phyloP scores from a whole-genome alignment of 1,140 invertebrate genomes.

The Pemphigus obesinymphae region DNA sequence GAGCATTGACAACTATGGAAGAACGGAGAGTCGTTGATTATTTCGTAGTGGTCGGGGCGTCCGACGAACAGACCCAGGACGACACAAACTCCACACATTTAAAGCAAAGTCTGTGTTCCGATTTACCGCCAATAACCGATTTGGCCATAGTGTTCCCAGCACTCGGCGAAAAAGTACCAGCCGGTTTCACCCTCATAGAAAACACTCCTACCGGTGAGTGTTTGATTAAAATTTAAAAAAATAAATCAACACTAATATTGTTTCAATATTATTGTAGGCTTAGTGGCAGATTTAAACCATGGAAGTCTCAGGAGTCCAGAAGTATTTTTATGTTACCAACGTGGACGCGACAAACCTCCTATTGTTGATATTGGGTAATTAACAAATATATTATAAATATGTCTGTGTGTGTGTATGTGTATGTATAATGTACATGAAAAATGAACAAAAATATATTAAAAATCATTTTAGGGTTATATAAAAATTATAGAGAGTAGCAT shows the following conservation, averaged over 20 bases:
- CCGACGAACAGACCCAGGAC: slow-evolving; percentile 71
- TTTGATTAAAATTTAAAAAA: neutral
- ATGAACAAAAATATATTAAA: no score
- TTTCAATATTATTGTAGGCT: slow-evolving; percentile 53
- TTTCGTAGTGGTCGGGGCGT: slow-evolving; percentile 94
- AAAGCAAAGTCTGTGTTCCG: slow-evolving; percentile 58
- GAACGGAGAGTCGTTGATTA: slow-evolving; percentile 84
- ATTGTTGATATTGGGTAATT: slow-evolving; percentile 93
- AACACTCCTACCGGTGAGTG: slow-evolving; percentile 68
- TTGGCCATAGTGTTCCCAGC: slow-evolving; percentile 85
- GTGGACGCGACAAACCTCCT: slow-evolving; percentile 91
- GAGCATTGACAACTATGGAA: slow-evolving; percentile 61
- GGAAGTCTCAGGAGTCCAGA: slow-evolving; percentile 88
- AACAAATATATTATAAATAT: neutral
- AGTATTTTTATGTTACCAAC: slow-evolving; percentile 85
- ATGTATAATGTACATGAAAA: no score
- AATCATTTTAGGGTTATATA: no score
- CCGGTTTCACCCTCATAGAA: slow-evolving; percentile 76
- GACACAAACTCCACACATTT: slow-evolving; percentile 73
- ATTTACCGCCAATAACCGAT: slow-evolving; percentile 86
- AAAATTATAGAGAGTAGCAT: no score
- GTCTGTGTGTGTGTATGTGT: no score
- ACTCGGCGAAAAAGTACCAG: slow-evolving; percentile 77
- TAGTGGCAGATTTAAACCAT: slow-evolving; percentile 92
- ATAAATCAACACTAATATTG: neutral